A percentile compares a stretch with the other conserved stretches of the same genome.
Evolutionary conservation across 2,113 vertebrate genomes (phyloP).

Genomic region (Lophochroa leadbeateri): DNA sequence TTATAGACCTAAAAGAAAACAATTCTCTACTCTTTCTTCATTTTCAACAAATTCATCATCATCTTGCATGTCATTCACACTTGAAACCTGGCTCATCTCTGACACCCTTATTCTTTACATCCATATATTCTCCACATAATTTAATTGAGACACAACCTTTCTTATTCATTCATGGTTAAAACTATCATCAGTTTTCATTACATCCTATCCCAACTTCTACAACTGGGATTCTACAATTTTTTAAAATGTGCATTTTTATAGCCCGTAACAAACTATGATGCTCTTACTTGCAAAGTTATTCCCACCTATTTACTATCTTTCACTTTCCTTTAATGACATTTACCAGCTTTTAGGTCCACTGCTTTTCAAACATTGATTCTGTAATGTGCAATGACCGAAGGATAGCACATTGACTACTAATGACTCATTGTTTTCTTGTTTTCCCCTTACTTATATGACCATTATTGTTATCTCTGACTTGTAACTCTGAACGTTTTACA

Average conservation of each 20-base stretch:
- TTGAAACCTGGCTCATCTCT: not conserved
- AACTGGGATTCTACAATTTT: not conserved
- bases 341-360: not conserved
- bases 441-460: not conserved
- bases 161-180: not conserved
- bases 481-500: not conserved
- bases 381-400: not conserved
- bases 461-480: not conserved
- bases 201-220: not conserved
- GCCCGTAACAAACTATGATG: not conserved
- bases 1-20: not conserved
- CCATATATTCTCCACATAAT: not conserved
- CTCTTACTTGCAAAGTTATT: not conserved
- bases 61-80: not conserved
- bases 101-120: not conserved
- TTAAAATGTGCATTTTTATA: not conserved
- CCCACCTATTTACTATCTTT: not conserved
- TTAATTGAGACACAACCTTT: not conserved
- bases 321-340: not conserved
- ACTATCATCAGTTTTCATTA: not conserved
- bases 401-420: not conserved
- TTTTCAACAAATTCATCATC: not conserved
- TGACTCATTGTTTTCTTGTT: not conserved
- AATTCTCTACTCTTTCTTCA: not conserved
- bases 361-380: not conserved